Evolutionary conservation across 2,113 vertebrate species (phyloP).

Genomic region (Talpa occidentalis): DNA sequence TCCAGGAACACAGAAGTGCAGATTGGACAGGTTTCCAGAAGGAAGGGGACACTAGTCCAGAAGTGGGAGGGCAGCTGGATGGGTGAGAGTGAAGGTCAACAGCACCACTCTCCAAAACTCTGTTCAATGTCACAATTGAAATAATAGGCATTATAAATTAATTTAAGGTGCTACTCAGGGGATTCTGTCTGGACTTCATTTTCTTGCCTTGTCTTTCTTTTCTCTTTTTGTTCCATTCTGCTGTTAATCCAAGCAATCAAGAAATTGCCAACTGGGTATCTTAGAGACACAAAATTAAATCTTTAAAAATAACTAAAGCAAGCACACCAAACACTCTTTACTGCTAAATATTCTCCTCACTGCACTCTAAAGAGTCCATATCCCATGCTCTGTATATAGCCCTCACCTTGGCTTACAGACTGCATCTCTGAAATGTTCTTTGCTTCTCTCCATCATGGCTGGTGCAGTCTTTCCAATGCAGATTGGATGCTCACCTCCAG

Average conservation of each 20-base stretch:
- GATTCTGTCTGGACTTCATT: neutral
- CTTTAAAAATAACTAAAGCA: neutral
- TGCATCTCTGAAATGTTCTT: neutral
- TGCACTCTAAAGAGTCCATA: neutral
- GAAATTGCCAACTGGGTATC: neutral
- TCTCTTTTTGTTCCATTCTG: neutral
- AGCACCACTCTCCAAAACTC: too few relatives aligned
- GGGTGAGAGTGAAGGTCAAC: too few relatives aligned
- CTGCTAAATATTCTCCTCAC: neutral
- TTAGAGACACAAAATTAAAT: neutral
- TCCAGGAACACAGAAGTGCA: neutral
- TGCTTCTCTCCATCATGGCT: neutral
- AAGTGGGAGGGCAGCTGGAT: too few relatives aligned
- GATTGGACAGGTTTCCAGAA: neutral
- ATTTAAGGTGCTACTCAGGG: neutral
- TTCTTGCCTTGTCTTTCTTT: neutral
- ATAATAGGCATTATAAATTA: neutral
- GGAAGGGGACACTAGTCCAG: neutral
- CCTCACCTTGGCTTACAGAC: too few relatives aligned
- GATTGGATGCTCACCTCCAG: neutral
- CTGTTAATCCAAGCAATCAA: neutral
- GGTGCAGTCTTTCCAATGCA: neutral
- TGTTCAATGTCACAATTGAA: too few relatives aligned
- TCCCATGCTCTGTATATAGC: neutral
- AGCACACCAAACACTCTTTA: neutral